Conservation (phyloP, 1,140 invertebrate genomes). For the Caenorhabditis tropicalis region DNA sequence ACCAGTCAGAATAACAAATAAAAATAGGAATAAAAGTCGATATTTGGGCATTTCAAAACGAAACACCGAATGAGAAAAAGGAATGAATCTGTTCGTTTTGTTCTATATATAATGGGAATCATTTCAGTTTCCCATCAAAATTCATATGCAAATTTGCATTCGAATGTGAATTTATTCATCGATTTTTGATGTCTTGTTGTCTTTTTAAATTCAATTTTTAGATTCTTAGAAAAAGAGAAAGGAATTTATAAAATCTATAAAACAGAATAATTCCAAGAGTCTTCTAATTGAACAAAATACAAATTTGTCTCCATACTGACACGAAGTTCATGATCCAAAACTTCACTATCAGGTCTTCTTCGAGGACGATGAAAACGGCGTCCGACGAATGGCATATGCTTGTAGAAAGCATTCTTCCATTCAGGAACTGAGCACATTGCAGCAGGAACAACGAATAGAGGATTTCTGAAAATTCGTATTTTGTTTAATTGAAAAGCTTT, state of each 20-base stretch:
- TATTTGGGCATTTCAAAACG: not conserved
- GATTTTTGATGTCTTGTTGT: not conserved
- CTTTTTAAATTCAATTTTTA: not conserved
- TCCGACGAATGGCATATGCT: not conserved
- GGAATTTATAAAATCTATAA: not conserved
- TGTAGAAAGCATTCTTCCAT: not conserved
- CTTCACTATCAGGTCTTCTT: not conserved
- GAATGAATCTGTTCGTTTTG: not conserved
- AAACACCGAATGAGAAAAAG: too few species aligned
- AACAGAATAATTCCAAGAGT: not conserved
- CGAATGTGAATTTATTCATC: not conserved
- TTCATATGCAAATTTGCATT: not conserved
- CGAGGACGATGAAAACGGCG: not conserved
- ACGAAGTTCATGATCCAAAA: not conserved
- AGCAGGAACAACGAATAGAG: not conserved
- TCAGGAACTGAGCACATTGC: not conserved
- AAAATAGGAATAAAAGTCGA: not conserved
- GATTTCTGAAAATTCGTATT: not conserved
- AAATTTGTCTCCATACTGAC: conserved; percentile 11
- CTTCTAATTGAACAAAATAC: conserved; percentile 14
- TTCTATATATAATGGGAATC: not conserved
- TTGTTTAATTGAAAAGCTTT: too few species aligned
- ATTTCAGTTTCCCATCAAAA: conserved; percentile 11
- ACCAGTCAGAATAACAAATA: not conserved
- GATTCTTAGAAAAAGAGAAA: not conserved